A percentile compares a stretch with the other conserved stretches of the same genome.
phyloP scores from a whole-genome alignment of 2,113 vertebrate genomes.

The Chloropsis hardwickii region DNA sequence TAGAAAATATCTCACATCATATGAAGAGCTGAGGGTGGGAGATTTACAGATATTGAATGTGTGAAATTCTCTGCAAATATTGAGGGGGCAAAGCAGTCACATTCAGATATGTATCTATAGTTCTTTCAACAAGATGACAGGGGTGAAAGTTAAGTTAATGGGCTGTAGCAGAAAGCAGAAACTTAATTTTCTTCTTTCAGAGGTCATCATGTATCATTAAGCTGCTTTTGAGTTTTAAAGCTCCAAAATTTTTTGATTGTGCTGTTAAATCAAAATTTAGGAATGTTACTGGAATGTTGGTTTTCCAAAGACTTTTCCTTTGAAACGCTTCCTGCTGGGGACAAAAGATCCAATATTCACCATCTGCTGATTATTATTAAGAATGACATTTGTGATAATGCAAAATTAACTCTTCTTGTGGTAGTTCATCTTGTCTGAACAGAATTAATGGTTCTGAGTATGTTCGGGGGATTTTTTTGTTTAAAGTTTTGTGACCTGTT shows the following conservation, averaged over 20 bases:
- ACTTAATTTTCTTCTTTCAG: background rate
- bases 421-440: background rate
- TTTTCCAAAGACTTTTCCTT: background rate
- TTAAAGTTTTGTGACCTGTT: background rate
- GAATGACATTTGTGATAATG: background rate
- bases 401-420: background rate
- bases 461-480: background rate
- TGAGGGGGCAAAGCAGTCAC: background rate
- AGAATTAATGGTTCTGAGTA: background rate
- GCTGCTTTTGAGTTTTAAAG: background rate
- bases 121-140: background rate
- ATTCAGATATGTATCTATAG: background rate
- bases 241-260: background rate
- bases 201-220: background rate
- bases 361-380: background rate
- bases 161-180: background rate
- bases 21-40: background rate
- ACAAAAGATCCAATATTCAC: background rate
- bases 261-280: background rate
- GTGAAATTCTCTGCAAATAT: background rate
- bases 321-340: background rate
- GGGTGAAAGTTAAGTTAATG: background rate
- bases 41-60: background rate
- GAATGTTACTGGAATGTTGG: background rate
- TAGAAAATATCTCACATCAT: accelerated